A percentile compares a stretch with the other conserved stretches of the same genome.
Conservation (phyloP, 2,888 invertebrate species). For the Brassicogethes aeneus region DNA sequence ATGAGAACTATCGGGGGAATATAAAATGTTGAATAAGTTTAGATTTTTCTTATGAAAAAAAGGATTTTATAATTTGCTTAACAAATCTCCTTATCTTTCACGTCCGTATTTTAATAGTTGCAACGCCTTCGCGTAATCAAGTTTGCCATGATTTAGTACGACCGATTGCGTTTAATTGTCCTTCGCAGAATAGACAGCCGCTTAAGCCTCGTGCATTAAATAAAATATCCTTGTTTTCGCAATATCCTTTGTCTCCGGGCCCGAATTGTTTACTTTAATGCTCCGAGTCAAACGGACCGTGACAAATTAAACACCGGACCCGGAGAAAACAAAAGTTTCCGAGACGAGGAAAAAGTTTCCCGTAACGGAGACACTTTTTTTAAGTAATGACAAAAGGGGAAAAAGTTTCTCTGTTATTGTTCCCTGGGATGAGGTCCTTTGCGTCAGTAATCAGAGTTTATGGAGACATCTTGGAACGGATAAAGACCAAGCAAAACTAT, state of each 20-base stretch:
- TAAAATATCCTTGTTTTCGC: not conserved
- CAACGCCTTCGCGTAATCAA: too few relatives aligned
- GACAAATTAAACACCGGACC: not conserved
- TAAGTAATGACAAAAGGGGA: conserved; percentile 7
- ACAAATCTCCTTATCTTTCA: too few relatives aligned
- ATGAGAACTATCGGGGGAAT: too few relatives aligned
- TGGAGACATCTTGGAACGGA: conserved; percentile 39
- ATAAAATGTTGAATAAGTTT: too few relatives aligned
- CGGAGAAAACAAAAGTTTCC: not conserved
- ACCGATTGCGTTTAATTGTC: too few relatives aligned
- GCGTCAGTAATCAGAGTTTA: conserved; percentile 38
- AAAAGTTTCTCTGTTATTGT: conserved; percentile 28
- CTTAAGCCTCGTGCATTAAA: conserved; percentile 1
- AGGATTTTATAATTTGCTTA: too few relatives aligned
- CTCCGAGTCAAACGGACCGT: not conserved
- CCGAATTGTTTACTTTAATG: not conserved
- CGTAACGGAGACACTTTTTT: not conserved
- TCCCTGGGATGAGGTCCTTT: conserved; percentile 21
- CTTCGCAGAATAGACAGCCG: too few relatives aligned
- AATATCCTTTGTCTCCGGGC: conserved; percentile 1
- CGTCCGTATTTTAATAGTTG: too few relatives aligned
- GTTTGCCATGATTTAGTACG: too few relatives aligned
- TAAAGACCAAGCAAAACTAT: conserved; percentile 38
- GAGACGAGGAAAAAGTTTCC: not conserved
- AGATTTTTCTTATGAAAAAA: too few relatives aligned